Percentiles rank a stretch among this genome's conserved stretches.
Conservation (phyloP, 2,797 vertebrate species). For the Fratercula arctica region DNA sequence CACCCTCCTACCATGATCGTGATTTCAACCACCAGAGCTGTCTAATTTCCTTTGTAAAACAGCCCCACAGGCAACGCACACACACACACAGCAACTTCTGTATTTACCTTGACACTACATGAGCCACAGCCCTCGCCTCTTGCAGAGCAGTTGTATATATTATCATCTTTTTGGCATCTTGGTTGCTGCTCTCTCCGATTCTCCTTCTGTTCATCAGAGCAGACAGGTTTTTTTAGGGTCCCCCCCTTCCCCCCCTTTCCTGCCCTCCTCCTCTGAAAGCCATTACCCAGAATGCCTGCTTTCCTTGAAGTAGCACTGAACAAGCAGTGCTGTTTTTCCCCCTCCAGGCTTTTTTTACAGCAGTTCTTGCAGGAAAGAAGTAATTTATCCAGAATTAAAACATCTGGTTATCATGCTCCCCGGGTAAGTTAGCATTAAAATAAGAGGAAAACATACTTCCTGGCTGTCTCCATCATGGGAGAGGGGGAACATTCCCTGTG, state of each 20-base stretch:
- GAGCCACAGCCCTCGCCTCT: background rate
- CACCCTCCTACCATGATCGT: rapidly evolving
- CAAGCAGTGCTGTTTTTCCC: constrained; percentile 26
- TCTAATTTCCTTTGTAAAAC: background rate
- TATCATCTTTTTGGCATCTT: background rate
- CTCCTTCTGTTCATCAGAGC: constrained; percentile 9
- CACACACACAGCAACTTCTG: background rate
- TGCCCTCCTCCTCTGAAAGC: constrained; percentile 1
- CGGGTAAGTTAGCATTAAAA: background rate
- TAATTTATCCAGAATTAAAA: constrained; percentile 57
- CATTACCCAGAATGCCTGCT: constrained; percentile 34
- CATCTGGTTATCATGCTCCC: background rate
- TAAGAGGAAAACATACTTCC: background rate
- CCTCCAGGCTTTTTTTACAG: constrained; percentile 17
- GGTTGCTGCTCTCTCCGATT: background rate
- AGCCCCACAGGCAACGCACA: background rate
- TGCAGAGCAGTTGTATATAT: background rate
- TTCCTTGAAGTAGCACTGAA: constrained; percentile 22
- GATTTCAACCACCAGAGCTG: background rate
- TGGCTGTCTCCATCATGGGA: background rate
- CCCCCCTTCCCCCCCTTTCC: background rate
- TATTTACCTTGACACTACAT: constrained; percentile 1
- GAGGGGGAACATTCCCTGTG: background rate
- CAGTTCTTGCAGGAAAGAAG: constrained; percentile 17
- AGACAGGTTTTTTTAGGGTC: background rate